Evolutionary conservation across 2,113 vertebrate genomes (phyloP).

Genomic region (Sporophila hypoxantha): DNA sequence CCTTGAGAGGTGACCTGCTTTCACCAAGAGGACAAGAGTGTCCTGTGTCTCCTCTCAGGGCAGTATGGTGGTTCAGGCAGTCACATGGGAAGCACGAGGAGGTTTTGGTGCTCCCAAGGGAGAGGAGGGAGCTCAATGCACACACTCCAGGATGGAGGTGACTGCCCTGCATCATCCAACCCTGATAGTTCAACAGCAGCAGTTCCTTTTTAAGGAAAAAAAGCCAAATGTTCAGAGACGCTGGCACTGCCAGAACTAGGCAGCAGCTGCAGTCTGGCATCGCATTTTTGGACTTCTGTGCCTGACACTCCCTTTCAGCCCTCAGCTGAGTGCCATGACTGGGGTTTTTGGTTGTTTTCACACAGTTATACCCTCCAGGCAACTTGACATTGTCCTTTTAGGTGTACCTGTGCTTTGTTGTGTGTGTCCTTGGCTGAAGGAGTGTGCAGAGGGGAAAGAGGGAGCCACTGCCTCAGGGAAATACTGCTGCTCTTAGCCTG

Average conservation of each 20-base stretch:
- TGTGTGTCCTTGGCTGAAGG: neutral
- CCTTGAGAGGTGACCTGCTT: neutral
- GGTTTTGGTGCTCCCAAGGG: neutral
- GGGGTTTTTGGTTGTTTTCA: neutral
- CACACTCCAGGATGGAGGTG: neutral
- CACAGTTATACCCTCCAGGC: neutral
- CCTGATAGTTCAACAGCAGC: neutral
- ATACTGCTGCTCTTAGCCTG: neutral
- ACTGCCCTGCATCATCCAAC: neutral
- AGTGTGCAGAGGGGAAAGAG: neutral
- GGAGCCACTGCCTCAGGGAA: neutral
- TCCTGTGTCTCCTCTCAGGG: neutral
- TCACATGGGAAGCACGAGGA: neutral
- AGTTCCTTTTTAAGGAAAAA: neutral
- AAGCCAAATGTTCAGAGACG: neutral
- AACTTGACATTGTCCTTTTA: rapidly evolving
- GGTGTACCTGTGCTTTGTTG: neutral
- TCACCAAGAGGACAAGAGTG: rapidly evolving
- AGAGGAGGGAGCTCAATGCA: neutral
- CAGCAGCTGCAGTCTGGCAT: neutral
- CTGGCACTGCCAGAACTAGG: neutral
- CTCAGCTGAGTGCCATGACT: neutral
- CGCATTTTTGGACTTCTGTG: neutral
- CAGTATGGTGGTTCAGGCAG: rapidly evolving
- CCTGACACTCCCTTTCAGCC: neutral